phyloP scores from a whole-genome alignment of 2,797 vertebrate genomes.

The Sebastes dallii region DNA sequence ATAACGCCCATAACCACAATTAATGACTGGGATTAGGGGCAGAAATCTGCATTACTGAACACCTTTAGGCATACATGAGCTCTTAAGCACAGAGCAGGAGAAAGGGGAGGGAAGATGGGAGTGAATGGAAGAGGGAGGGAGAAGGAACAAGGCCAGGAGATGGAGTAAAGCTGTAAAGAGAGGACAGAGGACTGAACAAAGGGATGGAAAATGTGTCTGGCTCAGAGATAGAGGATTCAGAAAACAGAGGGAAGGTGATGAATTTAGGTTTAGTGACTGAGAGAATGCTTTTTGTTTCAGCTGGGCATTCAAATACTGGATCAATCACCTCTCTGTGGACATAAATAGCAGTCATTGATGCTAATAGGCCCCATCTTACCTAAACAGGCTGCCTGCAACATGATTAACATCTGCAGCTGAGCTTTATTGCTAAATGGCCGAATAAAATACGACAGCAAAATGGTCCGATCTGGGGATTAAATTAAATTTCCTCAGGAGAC shows the following conservation, averaged over 20 bases:
- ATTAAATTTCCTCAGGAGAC: constrained; percentile 50
- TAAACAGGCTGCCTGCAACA: constrained; percentile 37
- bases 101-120: not conserved
- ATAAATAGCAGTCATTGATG: constrained; percentile 42
- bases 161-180: constrained; percentile 23
- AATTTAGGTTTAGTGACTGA: constrained; percentile 6
- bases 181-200: constrained; percentile 43
- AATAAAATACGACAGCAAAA: constrained; percentile 48
- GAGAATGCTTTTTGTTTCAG: constrained; percentile 28
- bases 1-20: constrained; percentile 81
- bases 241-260: constrained; percentile 28
- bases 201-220: constrained; percentile 25
- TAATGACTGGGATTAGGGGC: constrained; percentile 79
- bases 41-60: constrained; percentile 79
- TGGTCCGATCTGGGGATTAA: constrained; percentile 47
- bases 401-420: constrained; percentile 56
- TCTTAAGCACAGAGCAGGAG: constrained; percentile 49
- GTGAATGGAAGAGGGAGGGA: not conserved
- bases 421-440: constrained; percentile 55
- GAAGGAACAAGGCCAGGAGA: constrained; percentile 19
- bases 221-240: constrained; percentile 22
- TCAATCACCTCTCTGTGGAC: constrained; percentile 42
- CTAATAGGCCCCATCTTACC: constrained; percentile 46
- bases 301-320: constrained; percentile 7
- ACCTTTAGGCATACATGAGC: constrained; percentile 69